Percentiles rank a stretch among this genome's conserved stretches.
Evolutionary conservation across 92 coral and sea anemone species (phyloP).

Genomic region (Chrysogorgia sp.): DNA sequence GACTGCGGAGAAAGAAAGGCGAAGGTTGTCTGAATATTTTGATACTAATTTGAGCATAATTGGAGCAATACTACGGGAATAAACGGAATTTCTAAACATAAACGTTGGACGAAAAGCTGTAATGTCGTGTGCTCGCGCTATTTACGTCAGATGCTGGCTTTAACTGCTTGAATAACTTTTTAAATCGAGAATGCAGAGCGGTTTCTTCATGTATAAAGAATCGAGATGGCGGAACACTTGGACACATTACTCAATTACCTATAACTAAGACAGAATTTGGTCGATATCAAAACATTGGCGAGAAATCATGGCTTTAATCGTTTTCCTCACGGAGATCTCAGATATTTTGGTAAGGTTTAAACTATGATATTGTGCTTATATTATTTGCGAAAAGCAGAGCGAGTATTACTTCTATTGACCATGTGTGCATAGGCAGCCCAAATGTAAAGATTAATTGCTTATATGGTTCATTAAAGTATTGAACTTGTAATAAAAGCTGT

Average conservation of each 20-base stretch:
- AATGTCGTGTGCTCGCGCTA: not conserved
- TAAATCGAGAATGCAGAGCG: too few relatives aligned
- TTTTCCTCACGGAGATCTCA: not conserved
- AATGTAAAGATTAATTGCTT: too few relatives aligned
- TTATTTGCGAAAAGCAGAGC: too few relatives aligned
- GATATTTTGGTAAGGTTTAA: constrained; percentile 8
- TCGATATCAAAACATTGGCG: not conserved
- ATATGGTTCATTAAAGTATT: too few relatives aligned
- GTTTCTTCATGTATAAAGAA: constrained; percentile 5
- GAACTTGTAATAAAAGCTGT: too few relatives aligned
- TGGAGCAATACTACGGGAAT: not conserved
- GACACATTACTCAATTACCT: not conserved
- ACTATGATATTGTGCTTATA: constrained; percentile 3
- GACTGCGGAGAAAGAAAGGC: not conserved
- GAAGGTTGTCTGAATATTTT: not conserved
- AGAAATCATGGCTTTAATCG: not conserved
- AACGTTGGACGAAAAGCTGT: not conserved
- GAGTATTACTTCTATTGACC: too few relatives aligned
- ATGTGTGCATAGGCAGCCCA: too few relatives aligned
- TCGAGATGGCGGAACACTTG: not conserved
- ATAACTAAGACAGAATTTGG: constrained; percentile 15
- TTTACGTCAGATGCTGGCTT: not conserved
- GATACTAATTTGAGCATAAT: not conserved
- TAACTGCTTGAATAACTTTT: not conserved
- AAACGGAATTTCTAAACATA: not conserved